A percentile compares a stretch with the other conserved stretches of the same genome.
Evolutionary conservation across 1,140 invertebrate species (phyloP).

Genomic region (Bombus waltoni): DNA sequence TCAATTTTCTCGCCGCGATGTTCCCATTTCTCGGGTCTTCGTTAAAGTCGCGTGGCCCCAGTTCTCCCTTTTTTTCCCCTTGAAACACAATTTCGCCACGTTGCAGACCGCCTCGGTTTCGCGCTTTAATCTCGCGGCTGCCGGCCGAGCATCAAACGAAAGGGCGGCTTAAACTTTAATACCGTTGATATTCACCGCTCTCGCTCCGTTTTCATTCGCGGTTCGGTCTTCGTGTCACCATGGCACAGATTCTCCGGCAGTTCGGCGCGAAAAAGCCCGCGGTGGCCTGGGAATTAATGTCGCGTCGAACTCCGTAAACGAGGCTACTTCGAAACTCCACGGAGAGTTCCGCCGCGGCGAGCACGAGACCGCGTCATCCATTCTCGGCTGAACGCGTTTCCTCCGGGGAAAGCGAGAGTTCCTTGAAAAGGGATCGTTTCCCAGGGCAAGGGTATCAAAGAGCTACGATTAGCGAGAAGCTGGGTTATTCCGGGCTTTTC

Average conservation of each 20-base stretch:
- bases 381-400: slow-evolving; percentile 66
- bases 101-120: background rate
- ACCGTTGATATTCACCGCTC: slow-evolving; percentile 23
- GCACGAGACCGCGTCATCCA: slow-evolving; percentile 70
- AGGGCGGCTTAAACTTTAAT: slow-evolving; percentile 32
- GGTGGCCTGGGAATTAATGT: slow-evolving; percentile 74
- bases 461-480: slow-evolving; percentile 30
- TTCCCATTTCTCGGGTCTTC: background rate
- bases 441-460: background rate
- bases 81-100: slow-evolving; percentile 8
- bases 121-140: slow-evolving; percentile 15
- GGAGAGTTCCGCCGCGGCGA: slow-evolving; percentile 42
- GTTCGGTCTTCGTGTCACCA: background rate
- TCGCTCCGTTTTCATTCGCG: slow-evolving; percentile 10
- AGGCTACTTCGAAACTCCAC: slow-evolving; percentile 70
- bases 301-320: slow-evolving; percentile 71
- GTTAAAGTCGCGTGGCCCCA: background rate
- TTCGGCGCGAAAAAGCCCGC: slow-evolving; percentile 27
- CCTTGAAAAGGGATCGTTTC: background rate
- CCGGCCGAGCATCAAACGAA: slow-evolving; percentile 13
- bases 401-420: slow-evolving; percentile 42
- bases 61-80: background rate
- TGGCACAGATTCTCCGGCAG: background rate
- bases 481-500: slow-evolving; percentile 42
- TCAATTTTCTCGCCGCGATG: background rate